phyloP scores from a whole-genome alignment of 2,888 invertebrate species.

The Altica lythri region DNA sequence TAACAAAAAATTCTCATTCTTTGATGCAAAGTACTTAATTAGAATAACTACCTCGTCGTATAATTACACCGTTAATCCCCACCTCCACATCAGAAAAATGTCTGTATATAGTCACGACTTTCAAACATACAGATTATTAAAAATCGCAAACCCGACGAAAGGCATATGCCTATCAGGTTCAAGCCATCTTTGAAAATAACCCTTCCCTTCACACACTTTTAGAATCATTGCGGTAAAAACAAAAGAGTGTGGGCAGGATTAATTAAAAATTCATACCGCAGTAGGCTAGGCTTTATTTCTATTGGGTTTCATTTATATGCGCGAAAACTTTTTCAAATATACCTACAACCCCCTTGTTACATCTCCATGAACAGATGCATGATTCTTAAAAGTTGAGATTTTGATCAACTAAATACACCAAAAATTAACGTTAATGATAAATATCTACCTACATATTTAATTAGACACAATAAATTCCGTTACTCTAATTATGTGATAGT shows the following conservation, averaged over 20 bases:
- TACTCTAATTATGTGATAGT: too few species aligned
- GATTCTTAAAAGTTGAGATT: too few species aligned
- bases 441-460: too few species aligned
- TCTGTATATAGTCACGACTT: background rate
- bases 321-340: slow-evolving; percentile 36
- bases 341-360: background rate
- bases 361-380: too few species aligned
- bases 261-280: slow-evolving; percentile 56
- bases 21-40: background rate
- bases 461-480: too few species aligned
- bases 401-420: too few species aligned
- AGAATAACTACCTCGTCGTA: slow-evolving; percentile 15
- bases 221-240: slow-evolving; percentile 54
- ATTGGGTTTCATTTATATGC: slow-evolving; percentile 46
- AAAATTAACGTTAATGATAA: too few species aligned
- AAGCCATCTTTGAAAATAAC: slow-evolving; percentile 48
- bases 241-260: slow-evolving; percentile 56
- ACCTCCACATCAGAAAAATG: slow-evolving; percentile 2
- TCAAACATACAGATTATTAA: slow-evolving; percentile 15
- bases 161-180: slow-evolving; percentile 26
- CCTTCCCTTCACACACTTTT: slow-evolving; percentile 47
- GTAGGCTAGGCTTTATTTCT: slow-evolving; percentile 43
- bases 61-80: slow-evolving; percentile 19
- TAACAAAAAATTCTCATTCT: background rate
- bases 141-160: slow-evolving; percentile 2